phyloP scores from a whole-genome alignment of 2,888 invertebrate genomes.

The Leptodirus hochenwartii region DNA sequence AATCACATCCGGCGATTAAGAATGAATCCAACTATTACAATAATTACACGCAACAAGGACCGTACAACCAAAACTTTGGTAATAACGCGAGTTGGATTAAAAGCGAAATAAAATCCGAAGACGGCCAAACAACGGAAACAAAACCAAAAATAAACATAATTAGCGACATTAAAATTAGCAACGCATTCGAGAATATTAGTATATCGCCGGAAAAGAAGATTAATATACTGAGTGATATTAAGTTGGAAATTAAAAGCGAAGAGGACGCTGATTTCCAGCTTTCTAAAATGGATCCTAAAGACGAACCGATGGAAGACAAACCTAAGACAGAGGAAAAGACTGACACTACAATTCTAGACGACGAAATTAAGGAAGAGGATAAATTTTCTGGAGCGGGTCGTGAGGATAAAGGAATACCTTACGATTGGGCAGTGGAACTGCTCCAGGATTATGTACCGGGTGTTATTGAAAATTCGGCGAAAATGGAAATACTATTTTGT shows the following conservation, averaged over 20 bases:
- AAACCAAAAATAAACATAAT: conserved; percentile 28
- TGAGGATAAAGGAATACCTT: conserved; percentile 68
- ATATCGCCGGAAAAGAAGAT: conserved; percentile 20
- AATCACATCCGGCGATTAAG: too few relatives aligned
- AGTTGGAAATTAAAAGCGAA: conserved; percentile 24
- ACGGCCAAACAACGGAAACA: conserved; percentile 19
- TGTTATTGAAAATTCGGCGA: conserved; percentile 81
- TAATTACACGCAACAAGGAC: conserved; percentile 16
- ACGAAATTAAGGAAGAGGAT: conserved; percentile 11
- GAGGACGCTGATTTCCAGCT: conserved; percentile 33
- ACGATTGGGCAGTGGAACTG: conserved; percentile 72
- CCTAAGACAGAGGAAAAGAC: conserved; percentile 8
- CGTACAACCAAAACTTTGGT: conserved; percentile 18
- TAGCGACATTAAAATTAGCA: conserved; percentile 26
- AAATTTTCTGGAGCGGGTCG: conserved; percentile 24
- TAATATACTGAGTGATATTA: conserved; percentile 26
- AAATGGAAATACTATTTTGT: conserved; percentile 86
- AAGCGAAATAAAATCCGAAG: conserved; percentile 22
- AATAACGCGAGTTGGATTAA: conserved; percentile 21
- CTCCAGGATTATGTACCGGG: conserved; percentile 76
- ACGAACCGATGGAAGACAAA: conserved; percentile 18
- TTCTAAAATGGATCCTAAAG: too few relatives aligned
- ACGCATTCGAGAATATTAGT: conserved; percentile 16
- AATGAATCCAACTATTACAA: conserved; percentile 19
- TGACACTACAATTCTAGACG: neutral